These are phyloP conservation scores for Euglossa dilemma DNA, from an alignment of 1,140 invertebrate genomes.

Conservation along the genomic window DNA sequence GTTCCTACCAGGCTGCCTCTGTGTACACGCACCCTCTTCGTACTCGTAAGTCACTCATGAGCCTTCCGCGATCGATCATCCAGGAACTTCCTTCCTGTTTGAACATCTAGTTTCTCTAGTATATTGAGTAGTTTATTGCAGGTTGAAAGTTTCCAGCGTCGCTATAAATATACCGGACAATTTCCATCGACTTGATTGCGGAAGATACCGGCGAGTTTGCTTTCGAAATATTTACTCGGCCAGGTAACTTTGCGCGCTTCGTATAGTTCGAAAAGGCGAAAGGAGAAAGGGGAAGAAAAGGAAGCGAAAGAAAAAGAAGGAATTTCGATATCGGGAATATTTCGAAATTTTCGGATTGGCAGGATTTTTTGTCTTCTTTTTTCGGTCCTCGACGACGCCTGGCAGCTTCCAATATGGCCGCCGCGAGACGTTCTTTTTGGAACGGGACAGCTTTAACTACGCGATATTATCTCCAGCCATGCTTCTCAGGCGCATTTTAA, in stretches of 20 bases:
- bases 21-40: not conserved
- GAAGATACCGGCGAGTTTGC: not conserved
- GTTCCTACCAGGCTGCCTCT: not conserved
- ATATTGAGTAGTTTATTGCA: slow-evolving; percentile 19
- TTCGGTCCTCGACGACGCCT: not conserved
- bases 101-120: slow-evolving; percentile 1
- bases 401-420: not conserved
- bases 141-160: not conserved
- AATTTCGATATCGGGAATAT: not conserved
- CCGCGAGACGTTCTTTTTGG: not conserved
- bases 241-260: not conserved
- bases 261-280: not conserved
- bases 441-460: too few relatives aligned
- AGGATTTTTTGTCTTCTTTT: not conserved
- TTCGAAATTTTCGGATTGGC: not conserved
- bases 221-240: not conserved
- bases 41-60: slow-evolving; percentile 21
- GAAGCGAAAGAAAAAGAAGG: not conserved
- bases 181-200: not conserved
- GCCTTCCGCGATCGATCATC: slow-evolving; percentile 43
- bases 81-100: slow-evolving; percentile 21
- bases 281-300: not conserved
- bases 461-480: not conserved
- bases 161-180: slow-evolving; percentile 8
- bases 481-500: slow-evolving; percentile 4